phyloP scores from a whole-genome alignment of 2,888 invertebrate species.

The Polydrusus cervinus region DNA sequence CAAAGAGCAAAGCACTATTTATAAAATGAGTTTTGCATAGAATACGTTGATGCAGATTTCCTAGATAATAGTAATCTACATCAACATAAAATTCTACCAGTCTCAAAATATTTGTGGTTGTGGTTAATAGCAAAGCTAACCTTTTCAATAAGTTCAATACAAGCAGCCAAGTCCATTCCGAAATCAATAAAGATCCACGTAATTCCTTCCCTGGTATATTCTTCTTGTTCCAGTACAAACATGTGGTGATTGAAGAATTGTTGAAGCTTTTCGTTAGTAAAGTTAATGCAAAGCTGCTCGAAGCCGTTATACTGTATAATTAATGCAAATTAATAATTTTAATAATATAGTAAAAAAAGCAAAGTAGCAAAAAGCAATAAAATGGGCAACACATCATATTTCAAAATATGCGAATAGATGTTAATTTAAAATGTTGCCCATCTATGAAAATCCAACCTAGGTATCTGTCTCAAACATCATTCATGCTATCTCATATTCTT shows the following conservation, averaged over 20 bases:
- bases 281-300: slow-evolving; percentile 99
- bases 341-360: slow-evolving; percentile 29
- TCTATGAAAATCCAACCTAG: neutral
- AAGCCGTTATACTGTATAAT: slow-evolving; percentile 92
- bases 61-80: too few species aligned
- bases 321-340: slow-evolving; percentile 42
- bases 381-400: neutral
- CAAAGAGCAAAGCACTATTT: slow-evolving; percentile 5
- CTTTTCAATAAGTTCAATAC: slow-evolving; percentile 99
- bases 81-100: neutral
- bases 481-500: slow-evolving; percentile 13
- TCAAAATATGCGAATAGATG: neutral
- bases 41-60: neutral
- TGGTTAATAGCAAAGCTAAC: slow-evolving; percentile 71
- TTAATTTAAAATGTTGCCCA: neutral
- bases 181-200: slow-evolving; percentile 99
- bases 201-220: slow-evolving; percentile 98
- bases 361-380: slow-evolving; percentile 8
- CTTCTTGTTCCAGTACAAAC: slow-evolving; percentile 99
- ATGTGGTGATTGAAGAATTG: slow-evolving; percentile 95
- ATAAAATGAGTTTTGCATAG: neutral
- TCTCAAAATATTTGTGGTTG: neutral
- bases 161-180: slow-evolving; percentile 98
- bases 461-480: slow-evolving; percentile 4
- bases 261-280: slow-evolving; percentile 97